Evolutionary conservation across 1,140 invertebrate species (phyloP).

Genomic region (Adoxophyes honmai): DNA sequence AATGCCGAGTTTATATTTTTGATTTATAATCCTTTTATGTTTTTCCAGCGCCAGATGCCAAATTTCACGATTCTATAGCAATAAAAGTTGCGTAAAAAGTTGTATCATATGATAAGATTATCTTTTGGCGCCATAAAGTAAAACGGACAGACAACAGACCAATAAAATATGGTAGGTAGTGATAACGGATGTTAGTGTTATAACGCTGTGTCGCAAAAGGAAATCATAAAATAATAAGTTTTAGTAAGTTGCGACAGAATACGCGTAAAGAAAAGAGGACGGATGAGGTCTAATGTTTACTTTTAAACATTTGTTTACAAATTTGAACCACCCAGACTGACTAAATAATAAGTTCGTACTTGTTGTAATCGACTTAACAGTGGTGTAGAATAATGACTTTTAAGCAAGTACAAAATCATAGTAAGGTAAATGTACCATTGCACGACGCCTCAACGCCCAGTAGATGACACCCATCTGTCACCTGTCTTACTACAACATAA

Average conservation of each 20-base stretch:
- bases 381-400: no score
- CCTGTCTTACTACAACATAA: no score
- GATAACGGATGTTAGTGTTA: constrained; percentile 47
- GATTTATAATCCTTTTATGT: constrained; percentile 1
- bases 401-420: no score
- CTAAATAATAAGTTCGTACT: no score
- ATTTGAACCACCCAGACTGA: no score
- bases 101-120: neutral
- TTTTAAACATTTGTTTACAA: neutral
- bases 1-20: neutral
- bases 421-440: no score
- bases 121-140: neutral
- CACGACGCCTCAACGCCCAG: no score
- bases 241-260: neutral
- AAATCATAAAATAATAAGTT: constrained; percentile 14
- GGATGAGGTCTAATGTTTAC: neutral
- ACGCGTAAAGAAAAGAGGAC: neutral
- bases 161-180: constrained; percentile 42
- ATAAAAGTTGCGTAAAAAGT: neutral
- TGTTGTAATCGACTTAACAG: no score
- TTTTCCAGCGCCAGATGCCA: constrained; percentile 1
- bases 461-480: no score
- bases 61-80: constrained; percentile 1
- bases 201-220: constrained; percentile 29
- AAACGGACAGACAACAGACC: constrained; percentile 37